A percentile compares a stretch with the other conserved stretches of the same genome.
Conservation (phyloP, 2,888 invertebrate genomes). For the Hyposoter didymator region DNA sequence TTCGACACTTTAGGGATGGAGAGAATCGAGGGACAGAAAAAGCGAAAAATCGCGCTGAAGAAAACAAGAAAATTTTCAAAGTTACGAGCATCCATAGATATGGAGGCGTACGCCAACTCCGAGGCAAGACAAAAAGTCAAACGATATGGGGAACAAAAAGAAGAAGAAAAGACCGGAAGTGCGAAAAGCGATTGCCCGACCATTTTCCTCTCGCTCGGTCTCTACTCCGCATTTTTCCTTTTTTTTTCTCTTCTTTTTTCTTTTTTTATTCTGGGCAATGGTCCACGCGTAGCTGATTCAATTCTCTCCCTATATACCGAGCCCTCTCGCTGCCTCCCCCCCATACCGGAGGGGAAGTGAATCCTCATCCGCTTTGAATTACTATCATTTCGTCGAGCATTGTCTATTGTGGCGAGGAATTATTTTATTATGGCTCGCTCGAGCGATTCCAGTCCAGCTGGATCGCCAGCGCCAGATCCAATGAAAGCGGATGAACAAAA, state of each 20-base stretch:
- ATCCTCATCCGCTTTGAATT: constrained; percentile 82
- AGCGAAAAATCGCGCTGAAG: constrained; percentile 14
- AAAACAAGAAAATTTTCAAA: background rate
- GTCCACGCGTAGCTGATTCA: constrained; percentile 22
- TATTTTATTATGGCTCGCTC: constrained; percentile 82
- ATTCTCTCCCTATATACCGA: constrained; percentile 24
- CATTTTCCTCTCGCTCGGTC: constrained; percentile 46
- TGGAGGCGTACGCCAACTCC: background rate
- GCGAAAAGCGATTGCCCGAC: constrained; percentile 79
- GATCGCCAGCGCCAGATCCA: constrained; percentile 44
- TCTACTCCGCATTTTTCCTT: constrained; percentile 60
- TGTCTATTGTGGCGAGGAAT: constrained; percentile 83
- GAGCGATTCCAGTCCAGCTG: constrained; percentile 68
- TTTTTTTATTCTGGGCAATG: background rate
- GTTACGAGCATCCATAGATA: background rate
- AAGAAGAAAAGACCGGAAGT: constrained; percentile 74
- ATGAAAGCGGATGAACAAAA: constrained; percentile 65
- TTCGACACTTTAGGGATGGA: constrained; percentile 6
- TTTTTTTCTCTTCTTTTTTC: constrained; percentile 48
- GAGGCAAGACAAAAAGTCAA: constrained; percentile 37
- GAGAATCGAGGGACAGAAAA: constrained; percentile 23
- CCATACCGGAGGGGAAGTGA: background rate
- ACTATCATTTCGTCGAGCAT: constrained; percentile 81
- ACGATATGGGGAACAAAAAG: constrained; percentile 55
- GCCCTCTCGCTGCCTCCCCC: constrained; percentile 21